Percentiles rank a stretch among this genome's conserved stretches.
These are phyloP conservation scores for Oxygymnocypris stewartii DNA, from an alignment of 2,113 vertebrate genomes.

Conservation along the genomic window DNA sequence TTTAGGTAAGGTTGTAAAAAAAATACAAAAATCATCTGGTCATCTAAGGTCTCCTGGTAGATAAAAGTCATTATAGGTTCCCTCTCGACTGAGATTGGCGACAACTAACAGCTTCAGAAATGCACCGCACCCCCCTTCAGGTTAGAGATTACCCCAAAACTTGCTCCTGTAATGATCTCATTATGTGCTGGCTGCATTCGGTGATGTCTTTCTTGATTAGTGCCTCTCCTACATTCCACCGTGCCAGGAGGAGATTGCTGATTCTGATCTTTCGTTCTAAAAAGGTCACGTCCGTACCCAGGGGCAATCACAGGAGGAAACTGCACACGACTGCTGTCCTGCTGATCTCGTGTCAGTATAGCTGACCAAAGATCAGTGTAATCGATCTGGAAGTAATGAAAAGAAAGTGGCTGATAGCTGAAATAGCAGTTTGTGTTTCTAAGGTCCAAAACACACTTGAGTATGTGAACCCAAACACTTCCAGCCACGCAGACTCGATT, in stretches of 20 bases:
- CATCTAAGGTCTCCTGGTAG: constrained; percentile 40
- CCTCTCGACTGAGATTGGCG: not conserved
- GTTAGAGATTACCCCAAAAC: constrained; percentile 47
- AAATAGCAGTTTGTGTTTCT: constrained; percentile 29
- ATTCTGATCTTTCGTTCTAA: constrained; percentile 44
- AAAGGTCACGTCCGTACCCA: constrained; percentile 40
- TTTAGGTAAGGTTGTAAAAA: constrained; percentile 49
- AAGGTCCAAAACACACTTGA: constrained; percentile 5
- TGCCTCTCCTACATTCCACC: constrained; percentile 41
- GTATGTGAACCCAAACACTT: not conserved
- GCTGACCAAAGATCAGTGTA: constrained; percentile 32
- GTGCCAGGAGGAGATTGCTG: constrained; percentile 32
- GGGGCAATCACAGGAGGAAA: constrained; percentile 35
- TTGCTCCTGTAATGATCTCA: constrained; percentile 53
- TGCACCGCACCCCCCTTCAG: constrained; percentile 42
- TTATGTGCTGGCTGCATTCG: constrained; percentile 32
- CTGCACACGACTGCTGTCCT: constrained; percentile 24
- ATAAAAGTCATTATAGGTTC: constrained; percentile 57
- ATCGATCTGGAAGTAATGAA: constrained; percentile 18
- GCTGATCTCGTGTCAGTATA: constrained; percentile 30
- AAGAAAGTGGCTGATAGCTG: constrained; percentile 19
- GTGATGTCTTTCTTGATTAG: constrained; percentile 36
- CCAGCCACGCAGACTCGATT: not conserved
- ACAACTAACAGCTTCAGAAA: constrained; percentile 42
- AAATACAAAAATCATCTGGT: constrained; percentile 19